Percentiles rank a stretch among this genome's conserved stretches.
Conservation (phyloP, 2,888 invertebrate genomes). For the Eupeodes latifasciatus region DNA sequence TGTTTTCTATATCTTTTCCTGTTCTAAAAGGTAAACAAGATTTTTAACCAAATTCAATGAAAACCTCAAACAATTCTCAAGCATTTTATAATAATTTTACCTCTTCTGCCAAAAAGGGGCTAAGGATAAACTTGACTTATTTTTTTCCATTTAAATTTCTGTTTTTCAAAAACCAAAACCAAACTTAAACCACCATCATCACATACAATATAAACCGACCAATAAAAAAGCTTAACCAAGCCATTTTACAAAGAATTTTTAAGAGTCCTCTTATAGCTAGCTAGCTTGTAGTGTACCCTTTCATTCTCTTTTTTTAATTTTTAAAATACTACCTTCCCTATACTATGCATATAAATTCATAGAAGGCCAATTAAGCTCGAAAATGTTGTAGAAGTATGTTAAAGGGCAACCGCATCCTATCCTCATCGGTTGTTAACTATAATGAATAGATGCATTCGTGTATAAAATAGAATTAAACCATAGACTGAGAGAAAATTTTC, state of each 20-base stretch:
- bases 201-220: not conserved
- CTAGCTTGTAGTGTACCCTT: not conserved
- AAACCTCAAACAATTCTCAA: no score
- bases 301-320: slow-evolving; percentile 13
- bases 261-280: slow-evolving; percentile 41
- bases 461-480: slow-evolving; percentile 16
- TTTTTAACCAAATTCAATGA: no score
- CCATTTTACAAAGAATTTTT: slow-evolving; percentile 32
- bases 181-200: not conserved
- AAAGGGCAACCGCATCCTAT: slow-evolving; percentile 32
- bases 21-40: no score
- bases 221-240: slow-evolving; percentile 4
- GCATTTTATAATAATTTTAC: no score
- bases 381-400: slow-evolving; percentile 41
- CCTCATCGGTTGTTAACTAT: slow-evolving; percentile 16
- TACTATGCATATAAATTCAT: not conserved
- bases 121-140: no score
- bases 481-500: not conserved
- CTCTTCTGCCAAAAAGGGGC: no score
- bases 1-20: no score
- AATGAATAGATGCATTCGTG: slow-evolving; percentile 29
- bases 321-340: no score
- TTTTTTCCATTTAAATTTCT: not conserved
- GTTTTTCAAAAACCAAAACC: not conserved
- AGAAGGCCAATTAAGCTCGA: slow-evolving; percentile 59